A percentile compares a stretch with the other conserved stretches of the same genome.
Conservation (phyloP, 2,113 vertebrate species). For the Chaetodon trifascialis region DNA sequence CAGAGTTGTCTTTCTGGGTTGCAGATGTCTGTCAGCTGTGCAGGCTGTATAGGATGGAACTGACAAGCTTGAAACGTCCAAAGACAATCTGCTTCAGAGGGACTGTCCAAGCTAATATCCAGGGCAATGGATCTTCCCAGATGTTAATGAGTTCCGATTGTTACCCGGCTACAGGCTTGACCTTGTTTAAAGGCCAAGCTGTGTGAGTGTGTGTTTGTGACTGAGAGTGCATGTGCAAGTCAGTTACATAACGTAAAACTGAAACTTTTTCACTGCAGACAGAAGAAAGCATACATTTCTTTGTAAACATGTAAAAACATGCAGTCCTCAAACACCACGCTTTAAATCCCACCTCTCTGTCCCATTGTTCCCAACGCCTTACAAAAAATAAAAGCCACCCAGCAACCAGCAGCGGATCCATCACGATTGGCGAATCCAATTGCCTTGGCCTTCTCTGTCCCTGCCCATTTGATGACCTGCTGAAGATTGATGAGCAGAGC, state of each 20-base stretch:
- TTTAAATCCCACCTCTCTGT: not conserved
- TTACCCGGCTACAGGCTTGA: constrained; percentile 64
- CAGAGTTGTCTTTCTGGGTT: constrained; percentile 32
- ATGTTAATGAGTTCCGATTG: constrained; percentile 75
- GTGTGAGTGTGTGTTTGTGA: constrained; percentile 13
- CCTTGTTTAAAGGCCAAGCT: constrained; percentile 69
- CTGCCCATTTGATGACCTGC: constrained; percentile 71
- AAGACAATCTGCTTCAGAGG: constrained; percentile 73
- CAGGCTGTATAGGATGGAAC: constrained; percentile 48
- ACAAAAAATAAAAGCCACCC: not conserved
- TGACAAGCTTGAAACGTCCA: constrained; percentile 75
- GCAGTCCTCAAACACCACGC: not conserved
- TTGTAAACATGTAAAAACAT: constrained; percentile 24
- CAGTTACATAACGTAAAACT: constrained; percentile 1
- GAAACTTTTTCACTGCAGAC: constrained; percentile 6
- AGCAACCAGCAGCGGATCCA: constrained; percentile 49
- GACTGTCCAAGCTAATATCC: constrained; percentile 77
- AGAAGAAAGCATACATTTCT: not conserved
- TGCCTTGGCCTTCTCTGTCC: constrained; percentile 64
- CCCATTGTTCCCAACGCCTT: constrained; percentile 3
- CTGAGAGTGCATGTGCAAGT: not conserved
- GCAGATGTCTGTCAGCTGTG: constrained; percentile 73
- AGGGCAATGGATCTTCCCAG: constrained; percentile 71
- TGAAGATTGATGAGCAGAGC: constrained; percentile 76
- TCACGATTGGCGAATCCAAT: constrained; percentile 67